Percentiles rank a stretch among this genome's conserved stretches.
phyloP scores from a whole-genome alignment of 2,797 vertebrate species.

The Lepus townsendii region DNA sequence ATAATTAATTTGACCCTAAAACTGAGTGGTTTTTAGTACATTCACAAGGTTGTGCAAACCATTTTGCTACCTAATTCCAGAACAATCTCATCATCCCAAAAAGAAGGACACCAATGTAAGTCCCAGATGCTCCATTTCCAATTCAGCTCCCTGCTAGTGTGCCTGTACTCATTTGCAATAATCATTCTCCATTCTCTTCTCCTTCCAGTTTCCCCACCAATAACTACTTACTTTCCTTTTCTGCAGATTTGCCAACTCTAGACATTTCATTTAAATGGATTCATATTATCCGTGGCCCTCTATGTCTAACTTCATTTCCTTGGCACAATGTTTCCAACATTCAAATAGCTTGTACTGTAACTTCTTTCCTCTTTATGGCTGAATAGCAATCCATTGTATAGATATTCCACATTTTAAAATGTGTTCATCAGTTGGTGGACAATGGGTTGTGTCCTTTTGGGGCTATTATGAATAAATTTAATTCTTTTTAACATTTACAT shows the following conservation, averaged over 20 bases:
- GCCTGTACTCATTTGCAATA: neutral
- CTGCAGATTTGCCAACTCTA: neutral
- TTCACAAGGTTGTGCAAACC: neutral
- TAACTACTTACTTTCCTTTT: slow-evolving; percentile 33
- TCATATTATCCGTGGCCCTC: neutral
- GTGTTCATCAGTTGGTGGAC: neutral
- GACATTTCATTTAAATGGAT: neutral
- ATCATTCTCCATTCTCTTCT: neutral
- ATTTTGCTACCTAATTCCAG: neutral
- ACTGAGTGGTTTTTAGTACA: neutral
- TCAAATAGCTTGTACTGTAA: neutral
- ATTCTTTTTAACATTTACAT: slow-evolving; percentile 4
- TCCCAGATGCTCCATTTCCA: too few species aligned
- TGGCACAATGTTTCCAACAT: neutral
- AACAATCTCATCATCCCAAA: slow-evolving; percentile 19
- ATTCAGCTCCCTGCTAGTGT: too few species aligned
- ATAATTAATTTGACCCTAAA: neutral
- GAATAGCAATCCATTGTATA: neutral
- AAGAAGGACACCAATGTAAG: too few species aligned
- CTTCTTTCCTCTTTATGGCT: neutral
- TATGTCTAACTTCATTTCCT: neutral
- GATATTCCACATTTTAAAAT: neutral
- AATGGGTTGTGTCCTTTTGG: neutral
- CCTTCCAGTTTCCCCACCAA: neutral
- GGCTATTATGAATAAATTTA: neutral